Evolutionary conservation across 2,113 vertebrate genomes (phyloP), one percentile per base, ranked within the genome.

Genomic region (Takifugu bimaculatus): DNA sequence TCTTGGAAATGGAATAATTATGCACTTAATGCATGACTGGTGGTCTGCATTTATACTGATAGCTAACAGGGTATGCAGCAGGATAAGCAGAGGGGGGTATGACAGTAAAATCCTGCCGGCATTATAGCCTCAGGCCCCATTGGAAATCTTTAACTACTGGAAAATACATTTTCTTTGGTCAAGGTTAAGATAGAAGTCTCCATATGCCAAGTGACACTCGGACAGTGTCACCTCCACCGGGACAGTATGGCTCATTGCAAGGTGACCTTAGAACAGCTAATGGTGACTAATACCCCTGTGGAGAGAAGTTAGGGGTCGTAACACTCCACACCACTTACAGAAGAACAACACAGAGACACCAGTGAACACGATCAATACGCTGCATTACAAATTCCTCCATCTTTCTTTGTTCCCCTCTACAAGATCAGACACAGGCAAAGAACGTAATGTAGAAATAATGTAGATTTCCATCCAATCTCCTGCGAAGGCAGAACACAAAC

Each of bases 1-100:
- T 94, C 93, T 94, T 93, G 90, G 92, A 94, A 94, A 94, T 94
- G 86, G 89, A 93, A 93, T 92, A 93, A 94, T 93, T 93, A 94
- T 89, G 88, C 88, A 90, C 78, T 91, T 90, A 91, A 90, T 91
- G 92, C 90, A 85, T 88, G 88, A 88, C 85, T 89, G 92, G 91
- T 91, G 93, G 92, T 90, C 91, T 92, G 91, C 83, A 87, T 88
- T 93, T 88, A 88, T 89, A 92, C 91, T 89, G 90, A 90, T 90
- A 90, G 84, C 79, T 84, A 88, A 87, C 76, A 71, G 81, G 84
- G 72, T 73, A 70, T 42, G 70, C 55, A 45, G 70, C 63, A 70
- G 73, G 68, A 82, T 79, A 86, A 81, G 80, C 66, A 70, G 72
- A 72, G 63, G 77, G 4, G 70, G 73, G 68, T 72, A 64, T 73